Percentiles rank a stretch among this genome's conserved stretches.
Evolutionary conservation across 2,888 invertebrate species (phyloP).

Genomic region (Acanthoscelides obtectus): DNA sequence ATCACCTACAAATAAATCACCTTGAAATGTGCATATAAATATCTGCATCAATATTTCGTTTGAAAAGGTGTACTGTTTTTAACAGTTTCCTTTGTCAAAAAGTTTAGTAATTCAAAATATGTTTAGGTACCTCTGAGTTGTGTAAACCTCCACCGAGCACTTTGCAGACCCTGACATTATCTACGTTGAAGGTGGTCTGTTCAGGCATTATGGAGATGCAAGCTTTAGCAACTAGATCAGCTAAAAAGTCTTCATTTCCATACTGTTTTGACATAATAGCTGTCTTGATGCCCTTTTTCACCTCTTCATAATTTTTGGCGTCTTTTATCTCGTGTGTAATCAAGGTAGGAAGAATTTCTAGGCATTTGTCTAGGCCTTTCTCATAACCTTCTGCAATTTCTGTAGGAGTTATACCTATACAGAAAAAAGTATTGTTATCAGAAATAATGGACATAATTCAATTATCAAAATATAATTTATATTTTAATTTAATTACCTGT

Average conservation of each 20-base stretch:
- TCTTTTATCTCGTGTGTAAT: conserved; percentile 74
- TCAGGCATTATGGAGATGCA: conserved; percentile 86
- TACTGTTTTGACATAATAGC: conserved; percentile 97
- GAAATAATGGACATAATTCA: no score
- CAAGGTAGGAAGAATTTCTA: conserved; percentile 83
- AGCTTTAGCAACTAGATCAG: conserved; percentile 79
- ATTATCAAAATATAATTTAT: no score
- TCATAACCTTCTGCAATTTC: conserved; percentile 97
- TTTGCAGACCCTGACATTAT: conserved; percentile 94
- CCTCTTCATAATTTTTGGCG: conserved; percentile 60
- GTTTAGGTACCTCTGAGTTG: conserved; percentile 56
- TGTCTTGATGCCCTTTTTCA: conserved; percentile 70
- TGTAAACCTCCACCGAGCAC: conserved; percentile 79
- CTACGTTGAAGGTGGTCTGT: conserved; percentile 90
- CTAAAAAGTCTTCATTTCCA: conserved; percentile 92
- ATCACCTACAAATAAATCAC: conserved; percentile 51
- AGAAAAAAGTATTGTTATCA: no score
- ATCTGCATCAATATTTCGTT: no score
- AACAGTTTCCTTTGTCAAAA: no score
- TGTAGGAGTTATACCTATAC: conserved; percentile 86
- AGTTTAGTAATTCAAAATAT: no score
- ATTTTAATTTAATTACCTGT: no score
- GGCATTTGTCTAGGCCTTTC: conserved; percentile 78
- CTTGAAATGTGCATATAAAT: no score
- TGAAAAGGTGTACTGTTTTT: no score